Conservation (phyloP, 2,888 invertebrate species). For the Pachliopta kotzebuea region DNA sequence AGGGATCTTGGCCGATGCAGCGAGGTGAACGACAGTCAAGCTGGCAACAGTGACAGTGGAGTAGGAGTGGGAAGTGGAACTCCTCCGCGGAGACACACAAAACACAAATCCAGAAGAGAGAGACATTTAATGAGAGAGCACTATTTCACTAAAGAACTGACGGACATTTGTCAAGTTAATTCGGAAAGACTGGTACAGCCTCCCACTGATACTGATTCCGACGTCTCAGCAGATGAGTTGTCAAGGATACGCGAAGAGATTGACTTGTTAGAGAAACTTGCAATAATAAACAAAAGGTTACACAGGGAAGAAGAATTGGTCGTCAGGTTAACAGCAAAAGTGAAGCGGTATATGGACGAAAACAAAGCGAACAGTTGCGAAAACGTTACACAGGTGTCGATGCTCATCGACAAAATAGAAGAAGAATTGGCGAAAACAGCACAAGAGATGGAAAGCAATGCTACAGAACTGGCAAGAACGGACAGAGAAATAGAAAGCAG, state of each 20-base stretch:
- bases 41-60: constrained; percentile 86
- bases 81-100: constrained; percentile 74
- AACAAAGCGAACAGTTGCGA: constrained; percentile 74
- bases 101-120: constrained; percentile 77
- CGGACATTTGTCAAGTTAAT: constrained; percentile 76
- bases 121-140: constrained; percentile 77
- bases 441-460: constrained; percentile 77
- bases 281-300: constrained; percentile 86
- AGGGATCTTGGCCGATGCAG: constrained; percentile 67
- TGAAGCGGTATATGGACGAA: constrained; percentile 80
- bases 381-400: constrained; percentile 70
- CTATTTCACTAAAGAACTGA: constrained; percentile 77
- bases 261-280: constrained; percentile 86
- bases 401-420: constrained; percentile 75
- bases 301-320: constrained; percentile 87
- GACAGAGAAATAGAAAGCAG: constrained; percentile 77
- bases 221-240: constrained; percentile 72
- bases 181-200: constrained; percentile 69
- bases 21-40: constrained; percentile 77
- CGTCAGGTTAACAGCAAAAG: constrained; percentile 83
- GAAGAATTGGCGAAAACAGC: constrained; percentile 71
- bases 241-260: constrained; percentile 83
- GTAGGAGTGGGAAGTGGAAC: constrained; percentile 85
- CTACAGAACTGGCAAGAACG: constrained; percentile 69
- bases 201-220: constrained; percentile 72